A percentile compares a stretch with the other conserved stretches of the same genome.
Conservation (phyloP, 2,888 invertebrate genomes). For the Bombylius major region DNA sequence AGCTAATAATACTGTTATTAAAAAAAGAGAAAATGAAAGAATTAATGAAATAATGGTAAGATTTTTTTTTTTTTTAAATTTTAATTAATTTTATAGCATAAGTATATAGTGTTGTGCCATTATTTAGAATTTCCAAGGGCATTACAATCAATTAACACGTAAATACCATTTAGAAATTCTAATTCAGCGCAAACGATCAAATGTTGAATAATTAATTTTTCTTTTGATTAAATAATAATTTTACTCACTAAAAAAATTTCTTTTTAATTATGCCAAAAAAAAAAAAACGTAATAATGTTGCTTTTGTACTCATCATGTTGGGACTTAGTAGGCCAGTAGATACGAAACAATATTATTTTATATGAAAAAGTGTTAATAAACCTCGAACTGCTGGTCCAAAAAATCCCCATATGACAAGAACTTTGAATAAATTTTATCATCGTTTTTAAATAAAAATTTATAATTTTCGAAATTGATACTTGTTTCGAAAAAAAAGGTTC, state of each 20-base stretch:
- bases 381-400: slow-evolving; percentile 37
- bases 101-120: slow-evolving; percentile 22
- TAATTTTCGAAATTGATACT: too few species aligned
- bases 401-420: slow-evolving; percentile 29
- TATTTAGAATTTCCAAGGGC: slow-evolving; percentile 30
- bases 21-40: too few species aligned
- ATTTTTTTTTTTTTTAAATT: too few species aligned
- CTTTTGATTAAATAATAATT: background rate
- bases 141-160: slow-evolving; percentile 22
- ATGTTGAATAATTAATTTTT: slow-evolving; percentile 1
- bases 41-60: too few species aligned
- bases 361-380: slow-evolving; percentile 2
- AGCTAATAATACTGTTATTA: too few species aligned
- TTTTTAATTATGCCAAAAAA: too few species aligned
- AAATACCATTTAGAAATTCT: slow-evolving; percentile 26
- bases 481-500: too few species aligned
- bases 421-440: background rate
- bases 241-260: too few species aligned
- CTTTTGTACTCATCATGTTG: slow-evolving; percentile 32
- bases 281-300: slow-evolving; percentile 13
- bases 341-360: slow-evolving; percentile 1
- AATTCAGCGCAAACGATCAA: slow-evolving; percentile 23
- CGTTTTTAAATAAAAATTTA: too few species aligned
- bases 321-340: slow-evolving; percentile 40
- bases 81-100: too few species aligned